phyloP scores from a whole-genome alignment of 1,140 invertebrate species.

The Trachymyrmex cornetzi region DNA sequence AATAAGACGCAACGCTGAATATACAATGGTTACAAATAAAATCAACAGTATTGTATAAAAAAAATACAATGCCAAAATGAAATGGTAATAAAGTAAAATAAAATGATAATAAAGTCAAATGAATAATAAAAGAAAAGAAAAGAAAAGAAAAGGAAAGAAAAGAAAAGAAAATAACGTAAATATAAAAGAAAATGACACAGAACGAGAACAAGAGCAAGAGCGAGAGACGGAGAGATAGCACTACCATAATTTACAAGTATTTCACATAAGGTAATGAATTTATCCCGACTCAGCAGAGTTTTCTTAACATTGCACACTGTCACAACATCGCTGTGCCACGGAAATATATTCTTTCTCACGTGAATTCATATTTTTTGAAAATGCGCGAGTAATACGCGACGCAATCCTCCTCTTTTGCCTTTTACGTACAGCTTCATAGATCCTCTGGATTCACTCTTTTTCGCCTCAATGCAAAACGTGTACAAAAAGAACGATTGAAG shows the following conservation, averaged over 20 bases:
- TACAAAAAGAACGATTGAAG: constrained; percentile 32
- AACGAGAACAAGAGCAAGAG: no score
- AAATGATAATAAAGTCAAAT: no score
- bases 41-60: no score
- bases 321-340: not conserved
- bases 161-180: no score
- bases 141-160: no score
- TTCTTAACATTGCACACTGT: not conserved
- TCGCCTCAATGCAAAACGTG: not conserved
- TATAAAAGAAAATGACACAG: no score
- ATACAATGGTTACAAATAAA: no score
- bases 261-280: not conserved
- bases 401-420: constrained; percentile 8
- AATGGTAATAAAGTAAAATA: no score
- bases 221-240: no score
- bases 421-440: constrained; percentile 12
- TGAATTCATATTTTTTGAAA: constrained; percentile 20
- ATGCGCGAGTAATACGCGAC: not conserved
- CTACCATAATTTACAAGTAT: not conserved
- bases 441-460: constrained; percentile 20
- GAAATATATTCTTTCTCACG: not conserved
- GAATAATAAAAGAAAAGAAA: no score
- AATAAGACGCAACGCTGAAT: no score
- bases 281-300: not conserved
- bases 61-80: no score